These are phyloP conservation scores for Papilio helenus DNA, from an alignment of 1,140 invertebrate species.

Conservation along the genomic window DNA sequence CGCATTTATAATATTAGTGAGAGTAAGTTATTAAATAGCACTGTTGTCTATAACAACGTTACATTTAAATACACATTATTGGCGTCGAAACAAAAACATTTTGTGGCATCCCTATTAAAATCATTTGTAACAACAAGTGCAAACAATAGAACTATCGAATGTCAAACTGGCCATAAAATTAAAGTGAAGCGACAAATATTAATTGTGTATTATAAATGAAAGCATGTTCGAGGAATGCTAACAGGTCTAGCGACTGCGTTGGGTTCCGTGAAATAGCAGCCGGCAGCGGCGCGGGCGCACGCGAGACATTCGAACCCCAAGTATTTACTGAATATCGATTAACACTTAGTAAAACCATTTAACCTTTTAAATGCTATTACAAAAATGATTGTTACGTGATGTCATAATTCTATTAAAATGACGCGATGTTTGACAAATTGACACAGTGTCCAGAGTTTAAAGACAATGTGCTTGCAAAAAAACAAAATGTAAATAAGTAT, in stretches of 20 bases:
- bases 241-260: constrained; percentile 31
- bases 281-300: constrained; percentile 52
- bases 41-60: too few species aligned
- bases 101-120: background rate
- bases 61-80: too few species aligned
- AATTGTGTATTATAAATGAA: constrained; percentile 41
- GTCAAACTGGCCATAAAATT: background rate
- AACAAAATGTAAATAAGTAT: background rate
- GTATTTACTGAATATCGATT: constrained; percentile 53
- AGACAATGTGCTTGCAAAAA: background rate
- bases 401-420: background rate
- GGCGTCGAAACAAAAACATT: too few species aligned
- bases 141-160: constrained; percentile 8
- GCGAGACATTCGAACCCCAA: constrained; percentile 52
- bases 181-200: background rate
- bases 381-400: background rate
- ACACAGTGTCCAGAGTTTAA: too few species aligned
- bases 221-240: constrained; percentile 39
- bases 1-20: too few species aligned
- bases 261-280: constrained; percentile 68
- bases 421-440: background rate
- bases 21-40: too few species aligned
- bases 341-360: constrained; percentile 51
- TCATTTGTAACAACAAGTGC: background rate
- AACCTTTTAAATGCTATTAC: background rate